Conservation (phyloP, 2,888 invertebrate genomes). For the Drosophila siamana region DNA sequence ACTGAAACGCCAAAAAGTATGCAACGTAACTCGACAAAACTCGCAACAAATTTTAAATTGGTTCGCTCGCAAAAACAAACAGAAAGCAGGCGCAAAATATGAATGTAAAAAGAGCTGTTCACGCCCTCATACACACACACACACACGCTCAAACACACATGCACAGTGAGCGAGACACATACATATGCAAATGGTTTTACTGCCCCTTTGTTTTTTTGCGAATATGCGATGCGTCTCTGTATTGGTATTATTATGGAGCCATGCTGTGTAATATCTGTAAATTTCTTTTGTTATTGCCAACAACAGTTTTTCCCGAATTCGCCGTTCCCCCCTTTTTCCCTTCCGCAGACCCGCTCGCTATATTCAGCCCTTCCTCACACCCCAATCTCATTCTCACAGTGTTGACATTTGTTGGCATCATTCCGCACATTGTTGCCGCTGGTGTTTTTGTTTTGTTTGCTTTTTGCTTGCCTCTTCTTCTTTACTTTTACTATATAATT, state of each 20-base stretch:
- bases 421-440: constrained; percentile 78
- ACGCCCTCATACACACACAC: constrained; percentile 55
- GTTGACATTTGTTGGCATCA: constrained; percentile 79
- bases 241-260: constrained; percentile 79
- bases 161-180: constrained; percentile 21
- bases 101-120: constrained; percentile 70
- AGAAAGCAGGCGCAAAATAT: constrained; percentile 61
- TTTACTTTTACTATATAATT: constrained; percentile 79
- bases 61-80: constrained; percentile 58
- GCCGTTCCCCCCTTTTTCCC: constrained; percentile 7
- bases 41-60: constrained; percentile 80
- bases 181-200: constrained; percentile 77
- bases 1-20: constrained; percentile 60
- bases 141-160: constrained; percentile 19
- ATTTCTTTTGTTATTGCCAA: constrained; percentile 81
- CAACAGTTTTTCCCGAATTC: constrained; percentile 70
- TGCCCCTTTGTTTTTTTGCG: constrained; percentile 64
- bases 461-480: constrained; percentile 66
- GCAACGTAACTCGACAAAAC: constrained; percentile 63
- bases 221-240: constrained; percentile 34
- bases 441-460: constrained; percentile 70
- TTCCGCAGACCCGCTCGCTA: background rate
- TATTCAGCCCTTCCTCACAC: background rate
- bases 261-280: constrained; percentile 81
- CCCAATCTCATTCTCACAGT: constrained; percentile 38